Evolutionary conservation across 2,797 vertebrate species (phyloP).

Genomic region (Lithobates pipiens): DNA sequence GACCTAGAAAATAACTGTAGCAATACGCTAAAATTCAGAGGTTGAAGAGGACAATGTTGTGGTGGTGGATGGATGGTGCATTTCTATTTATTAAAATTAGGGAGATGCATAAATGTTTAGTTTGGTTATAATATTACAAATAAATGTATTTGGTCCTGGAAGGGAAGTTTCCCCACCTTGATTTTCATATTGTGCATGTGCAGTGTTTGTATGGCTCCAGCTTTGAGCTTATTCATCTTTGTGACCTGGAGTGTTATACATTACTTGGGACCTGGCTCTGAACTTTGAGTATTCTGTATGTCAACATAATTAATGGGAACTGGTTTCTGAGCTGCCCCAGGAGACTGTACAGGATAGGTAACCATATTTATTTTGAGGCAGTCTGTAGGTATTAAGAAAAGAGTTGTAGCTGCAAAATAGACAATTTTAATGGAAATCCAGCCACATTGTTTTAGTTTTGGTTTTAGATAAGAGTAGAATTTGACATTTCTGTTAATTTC

Average conservation of each 20-base stretch:
- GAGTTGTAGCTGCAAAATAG: not conserved
- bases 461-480: too few species aligned
- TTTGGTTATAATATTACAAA: not conserved
- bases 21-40: too few species aligned
- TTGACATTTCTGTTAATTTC: too few species aligned
- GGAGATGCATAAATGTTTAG: too few species aligned
- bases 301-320: not conserved
- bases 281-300: not conserved
- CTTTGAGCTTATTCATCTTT: not conserved
- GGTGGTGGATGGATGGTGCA: not conserved
- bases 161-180: too few species aligned
- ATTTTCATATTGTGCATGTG: too few species aligned
- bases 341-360: not conserved
- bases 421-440: not conserved
- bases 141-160: not conserved
- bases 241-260: not conserved
- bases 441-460: too few species aligned
- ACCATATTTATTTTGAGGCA: not conserved
- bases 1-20: too few species aligned
- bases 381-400: too few species aligned
- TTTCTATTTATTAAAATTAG: not conserved
- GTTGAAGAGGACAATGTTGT: not conserved
- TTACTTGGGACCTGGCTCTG: not conserved
- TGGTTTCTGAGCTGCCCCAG: not conserved
- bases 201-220: too few species aligned